Conservation (phyloP, 53 echinoderm and acorn worm genomes). For the Actinopyga echinites region DNA sequence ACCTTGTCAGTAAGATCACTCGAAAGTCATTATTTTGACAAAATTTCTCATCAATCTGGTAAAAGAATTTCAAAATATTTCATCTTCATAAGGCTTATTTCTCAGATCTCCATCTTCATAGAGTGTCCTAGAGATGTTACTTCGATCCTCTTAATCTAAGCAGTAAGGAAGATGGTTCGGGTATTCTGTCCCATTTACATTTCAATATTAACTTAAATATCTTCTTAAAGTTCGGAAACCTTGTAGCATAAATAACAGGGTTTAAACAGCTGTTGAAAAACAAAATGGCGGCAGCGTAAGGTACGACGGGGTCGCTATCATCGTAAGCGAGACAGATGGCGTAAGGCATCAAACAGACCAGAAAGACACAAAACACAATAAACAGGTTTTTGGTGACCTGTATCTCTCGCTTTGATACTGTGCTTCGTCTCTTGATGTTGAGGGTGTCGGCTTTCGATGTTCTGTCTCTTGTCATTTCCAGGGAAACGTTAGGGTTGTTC, state of each 20-base stretch:
- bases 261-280: conserved; percentile 76
- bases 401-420: conserved; percentile 52
- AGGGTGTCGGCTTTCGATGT: not conserved
- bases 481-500: too few relatives aligned
- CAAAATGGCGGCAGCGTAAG: conserved; percentile 67
- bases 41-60: too few relatives aligned
- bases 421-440: conserved; percentile 10
- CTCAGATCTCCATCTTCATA: too few relatives aligned
- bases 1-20: too few relatives aligned
- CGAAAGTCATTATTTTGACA: too few relatives aligned
- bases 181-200: conserved; percentile 42
- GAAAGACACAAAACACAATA: conserved; percentile 67
- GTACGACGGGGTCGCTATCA: conserved; percentile 60
- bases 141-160: too few relatives aligned
- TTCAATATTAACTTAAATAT: conserved; percentile 58
- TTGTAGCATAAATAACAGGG: conserved; percentile 80
- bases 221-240: conserved; percentile 68
- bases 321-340: conserved; percentile 55
- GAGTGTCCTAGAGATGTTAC: too few relatives aligned
- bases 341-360: conserved; percentile 70
- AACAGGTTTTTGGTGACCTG: conserved; percentile 87
- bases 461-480: not conserved
- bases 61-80: too few relatives aligned
- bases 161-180: conserved; percentile 16
- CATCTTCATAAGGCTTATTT: too few relatives aligned